These are phyloP conservation scores for Drosophila merina DNA, from an alignment of 2,888 invertebrate genomes.

Conservation along the genomic window DNA sequence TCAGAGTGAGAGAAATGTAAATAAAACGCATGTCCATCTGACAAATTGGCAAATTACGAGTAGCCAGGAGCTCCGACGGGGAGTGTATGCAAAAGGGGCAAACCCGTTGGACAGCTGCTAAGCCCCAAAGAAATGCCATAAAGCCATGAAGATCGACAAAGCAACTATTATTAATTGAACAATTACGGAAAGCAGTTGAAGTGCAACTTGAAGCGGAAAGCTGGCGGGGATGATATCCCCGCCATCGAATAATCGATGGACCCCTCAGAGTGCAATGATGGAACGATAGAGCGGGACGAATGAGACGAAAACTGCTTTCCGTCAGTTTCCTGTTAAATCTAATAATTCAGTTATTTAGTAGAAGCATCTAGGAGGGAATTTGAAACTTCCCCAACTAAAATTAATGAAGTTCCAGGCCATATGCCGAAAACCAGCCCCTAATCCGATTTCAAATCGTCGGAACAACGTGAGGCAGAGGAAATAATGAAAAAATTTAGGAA, in stretches of 20 bases:
- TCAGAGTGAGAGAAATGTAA: constrained; percentile 62
- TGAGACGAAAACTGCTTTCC: constrained; percentile 70
- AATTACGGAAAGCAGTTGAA: constrained; percentile 78
- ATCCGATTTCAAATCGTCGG: not conserved
- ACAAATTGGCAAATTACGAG: constrained; percentile 74
- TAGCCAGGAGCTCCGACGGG: constrained; percentile 23
- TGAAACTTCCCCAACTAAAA: constrained; percentile 54
- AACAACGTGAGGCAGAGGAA: constrained; percentile 65
- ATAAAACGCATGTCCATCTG: constrained; percentile 77
- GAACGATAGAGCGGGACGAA: constrained; percentile 43
- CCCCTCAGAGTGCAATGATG: constrained; percentile 58
- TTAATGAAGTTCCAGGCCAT: constrained; percentile 62
- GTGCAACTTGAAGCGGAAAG: constrained; percentile 42
- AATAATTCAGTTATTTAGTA: constrained; percentile 67
- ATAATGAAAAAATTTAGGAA: constrained; percentile 74
- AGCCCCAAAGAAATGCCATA: constrained; percentile 25
- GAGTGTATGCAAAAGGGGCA: constrained; percentile 47
- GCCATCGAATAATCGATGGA: constrained; percentile 54
- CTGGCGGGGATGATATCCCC: not conserved
- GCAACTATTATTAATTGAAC: constrained; percentile 76
- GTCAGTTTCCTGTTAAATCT: constrained; percentile 78
- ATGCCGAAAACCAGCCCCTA: not conserved
- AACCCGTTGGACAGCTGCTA: constrained; percentile 66
- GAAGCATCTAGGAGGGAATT: constrained; percentile 38
- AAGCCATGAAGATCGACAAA: constrained; percentile 31